These are phyloP conservation scores for Hexactinellida sp. DNA, from an alignment of 37 sponge, comb jelly and placozoan species.

Conservation along the genomic window DNA sequence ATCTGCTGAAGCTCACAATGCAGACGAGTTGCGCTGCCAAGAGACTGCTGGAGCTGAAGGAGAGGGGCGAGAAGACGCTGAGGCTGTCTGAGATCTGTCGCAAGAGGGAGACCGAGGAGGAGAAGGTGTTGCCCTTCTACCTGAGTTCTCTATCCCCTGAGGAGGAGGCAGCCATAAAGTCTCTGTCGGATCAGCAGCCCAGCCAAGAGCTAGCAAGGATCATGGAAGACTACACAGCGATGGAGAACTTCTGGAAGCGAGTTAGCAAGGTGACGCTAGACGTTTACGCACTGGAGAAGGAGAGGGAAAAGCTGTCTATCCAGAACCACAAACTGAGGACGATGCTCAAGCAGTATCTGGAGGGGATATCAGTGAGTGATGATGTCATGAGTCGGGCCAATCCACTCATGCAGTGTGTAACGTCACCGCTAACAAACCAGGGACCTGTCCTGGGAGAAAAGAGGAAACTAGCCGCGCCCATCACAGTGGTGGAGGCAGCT, in stretches of 20 bases:
- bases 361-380: constrained; percentile 91
- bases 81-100: constrained; percentile 82
- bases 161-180: constrained; percentile 48
- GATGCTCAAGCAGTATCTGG: constrained; percentile 89
- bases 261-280: constrained; percentile 88
- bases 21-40: constrained; percentile 68
- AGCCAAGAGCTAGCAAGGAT: constrained; percentile 52
- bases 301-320: constrained; percentile 41
- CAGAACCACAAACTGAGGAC: constrained; percentile 72
- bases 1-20: constrained; percentile 70
- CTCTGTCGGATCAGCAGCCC: constrained; percentile 30
- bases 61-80: constrained; percentile 58
- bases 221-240: constrained; percentile 55
- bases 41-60: constrained; percentile 40
- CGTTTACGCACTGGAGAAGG: constrained; percentile 65
- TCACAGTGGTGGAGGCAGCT: constrained; percentile 75
- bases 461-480: neutral
- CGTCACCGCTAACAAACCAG: neutral
- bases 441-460: neutral
- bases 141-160: constrained; percentile 50
- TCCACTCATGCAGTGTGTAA: constrained; percentile 57
- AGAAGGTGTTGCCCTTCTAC: constrained; percentile 94
- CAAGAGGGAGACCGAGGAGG: constrained; percentile 95
- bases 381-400: constrained; percentile 76
- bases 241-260: constrained; percentile 93